Conservation (phyloP, 2,888 invertebrate species). For the Drosophila multiciliata region DNA sequence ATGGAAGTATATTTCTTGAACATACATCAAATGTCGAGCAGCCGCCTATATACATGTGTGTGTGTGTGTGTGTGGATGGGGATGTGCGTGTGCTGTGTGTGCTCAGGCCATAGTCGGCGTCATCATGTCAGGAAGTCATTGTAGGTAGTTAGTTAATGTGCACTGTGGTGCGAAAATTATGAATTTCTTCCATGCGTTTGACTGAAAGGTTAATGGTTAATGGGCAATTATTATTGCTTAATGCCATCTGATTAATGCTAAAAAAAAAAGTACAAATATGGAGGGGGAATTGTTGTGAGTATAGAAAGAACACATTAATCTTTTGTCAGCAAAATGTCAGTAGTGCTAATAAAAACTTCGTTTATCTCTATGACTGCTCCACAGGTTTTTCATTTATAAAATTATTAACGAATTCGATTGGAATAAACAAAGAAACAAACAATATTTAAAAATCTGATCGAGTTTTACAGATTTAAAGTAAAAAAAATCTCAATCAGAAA, state of each 20-base stretch:
- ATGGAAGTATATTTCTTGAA: slow-evolving; percentile 14
- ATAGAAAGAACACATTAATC: slow-evolving; percentile 23
- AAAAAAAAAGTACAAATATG: not conserved
- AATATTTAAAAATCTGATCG: not conserved
- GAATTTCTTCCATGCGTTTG: slow-evolving; percentile 47
- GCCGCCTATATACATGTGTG: slow-evolving; percentile 6
- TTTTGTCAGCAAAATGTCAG: slow-evolving; percentile 1
- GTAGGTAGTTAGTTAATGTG: slow-evolving; percentile 80
- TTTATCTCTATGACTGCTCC: not conserved
- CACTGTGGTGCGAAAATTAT: slow-evolving; percentile 79
- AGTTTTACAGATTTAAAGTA: not conserved
- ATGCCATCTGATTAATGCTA: slow-evolving; percentile 7
- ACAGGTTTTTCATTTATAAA: not conserved
- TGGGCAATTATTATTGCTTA: slow-evolving; percentile 24
- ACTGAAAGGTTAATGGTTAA: slow-evolving; percentile 43
- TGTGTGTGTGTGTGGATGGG: slow-evolving; percentile 6
- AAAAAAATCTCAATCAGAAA: not conserved
- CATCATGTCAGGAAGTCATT: slow-evolving; percentile 75
- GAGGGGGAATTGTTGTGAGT: slow-evolving; percentile 4
- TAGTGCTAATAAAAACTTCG: not conserved
- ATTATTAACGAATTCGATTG: not conserved
- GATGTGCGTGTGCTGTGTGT: slow-evolving; percentile 21
- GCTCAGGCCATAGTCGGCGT: slow-evolving; percentile 37
- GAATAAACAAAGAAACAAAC: not conserved
- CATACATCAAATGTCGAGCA: slow-evolving; percentile 65